Conservation (phyloP, 2,797 vertebrate species). For the Cryptoprocta ferox region DNA sequence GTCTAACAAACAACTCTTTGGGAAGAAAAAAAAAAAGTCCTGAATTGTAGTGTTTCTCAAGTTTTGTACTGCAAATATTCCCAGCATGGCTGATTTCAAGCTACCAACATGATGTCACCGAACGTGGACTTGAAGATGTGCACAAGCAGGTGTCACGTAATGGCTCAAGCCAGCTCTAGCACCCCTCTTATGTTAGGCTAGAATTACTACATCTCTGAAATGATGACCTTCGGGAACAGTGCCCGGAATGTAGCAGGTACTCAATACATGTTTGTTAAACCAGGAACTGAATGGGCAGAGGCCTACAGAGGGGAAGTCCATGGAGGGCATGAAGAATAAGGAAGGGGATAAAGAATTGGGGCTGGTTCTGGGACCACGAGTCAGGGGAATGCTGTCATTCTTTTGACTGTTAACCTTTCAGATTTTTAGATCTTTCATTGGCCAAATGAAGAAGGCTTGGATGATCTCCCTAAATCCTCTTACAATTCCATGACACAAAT, state of each 20-base stretch:
- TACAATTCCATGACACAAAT: neutral
- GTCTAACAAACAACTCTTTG: neutral
- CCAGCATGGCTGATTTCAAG: neutral
- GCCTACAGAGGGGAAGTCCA: neutral
- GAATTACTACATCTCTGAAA: neutral
- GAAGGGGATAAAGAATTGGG: neutral
- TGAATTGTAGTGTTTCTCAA: neutral
- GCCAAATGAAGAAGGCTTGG: neutral
- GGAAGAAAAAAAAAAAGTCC: neutral
- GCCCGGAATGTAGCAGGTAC: neutral
- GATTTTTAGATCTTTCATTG: neutral
- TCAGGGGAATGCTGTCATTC: neutral
- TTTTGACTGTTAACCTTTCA: neutral
- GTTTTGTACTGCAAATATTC: neutral
- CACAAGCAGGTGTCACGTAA: neutral
- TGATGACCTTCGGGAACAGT: neutral
- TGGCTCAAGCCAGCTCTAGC: neutral
- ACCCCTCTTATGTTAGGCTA: neutral
- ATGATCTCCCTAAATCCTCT: neutral
- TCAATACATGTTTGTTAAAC: constrained; percentile 12
- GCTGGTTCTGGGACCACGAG: neutral
- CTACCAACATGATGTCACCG: neutral
- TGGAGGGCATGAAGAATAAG: neutral
- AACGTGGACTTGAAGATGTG: neutral
- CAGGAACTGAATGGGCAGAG: neutral